Conservation (phyloP, 2,113 vertebrate species). For the Apodemus speciosus region DNA sequence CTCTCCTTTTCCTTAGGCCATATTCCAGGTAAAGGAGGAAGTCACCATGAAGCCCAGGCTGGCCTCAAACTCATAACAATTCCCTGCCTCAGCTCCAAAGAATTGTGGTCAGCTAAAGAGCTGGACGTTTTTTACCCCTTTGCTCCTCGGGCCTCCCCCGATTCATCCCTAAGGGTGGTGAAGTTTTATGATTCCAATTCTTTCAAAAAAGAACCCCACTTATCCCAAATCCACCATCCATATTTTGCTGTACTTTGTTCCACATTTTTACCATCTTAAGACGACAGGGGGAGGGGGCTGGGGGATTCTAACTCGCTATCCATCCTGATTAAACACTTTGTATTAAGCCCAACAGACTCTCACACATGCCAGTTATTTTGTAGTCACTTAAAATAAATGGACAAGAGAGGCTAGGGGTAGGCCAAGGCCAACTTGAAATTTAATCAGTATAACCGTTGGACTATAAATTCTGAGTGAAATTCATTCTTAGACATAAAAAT, state of each 20-base stretch:
- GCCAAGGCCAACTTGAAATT: neutral
- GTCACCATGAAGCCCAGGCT: neutral
- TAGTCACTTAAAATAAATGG: constrained; percentile 11
- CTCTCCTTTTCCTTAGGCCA: no score
- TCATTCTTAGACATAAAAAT: neutral
- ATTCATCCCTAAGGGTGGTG: neutral
- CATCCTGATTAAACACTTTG: neutral
- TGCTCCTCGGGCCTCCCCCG: neutral
- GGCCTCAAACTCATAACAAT: neutral
- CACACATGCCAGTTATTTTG: neutral
- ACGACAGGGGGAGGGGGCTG: neutral
- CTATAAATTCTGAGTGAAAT: constrained; percentile 14
- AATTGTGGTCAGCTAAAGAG: neutral
- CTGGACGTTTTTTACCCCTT: neutral
- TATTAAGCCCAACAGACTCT: neutral
- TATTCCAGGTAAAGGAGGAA: neutral
- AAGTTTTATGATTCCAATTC: neutral
- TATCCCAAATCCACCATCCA: neutral
- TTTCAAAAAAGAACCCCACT: neutral
- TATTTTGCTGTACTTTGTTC: neutral
- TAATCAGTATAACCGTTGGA: neutral
- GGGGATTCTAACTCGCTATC: neutral
- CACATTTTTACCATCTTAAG: neutral
- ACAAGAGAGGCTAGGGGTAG: neutral
- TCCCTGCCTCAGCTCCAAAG: neutral